Base-by-base conservation (phyloP, 2,888 invertebrate genomes). In the Athalia cordata region DNA sequence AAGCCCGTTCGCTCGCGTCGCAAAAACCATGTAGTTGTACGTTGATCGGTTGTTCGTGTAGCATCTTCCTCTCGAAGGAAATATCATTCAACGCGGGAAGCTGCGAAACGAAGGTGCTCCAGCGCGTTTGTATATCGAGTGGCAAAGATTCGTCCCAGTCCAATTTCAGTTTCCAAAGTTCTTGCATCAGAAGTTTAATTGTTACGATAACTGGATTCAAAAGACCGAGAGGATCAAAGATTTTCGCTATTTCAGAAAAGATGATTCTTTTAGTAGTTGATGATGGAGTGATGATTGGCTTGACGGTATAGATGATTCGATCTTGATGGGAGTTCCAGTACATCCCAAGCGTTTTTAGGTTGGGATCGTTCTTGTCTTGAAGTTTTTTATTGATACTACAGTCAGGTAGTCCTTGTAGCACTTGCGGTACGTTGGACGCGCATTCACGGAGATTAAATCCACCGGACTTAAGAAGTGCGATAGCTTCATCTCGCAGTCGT, bases 1-100 rank as follows among this genome's bases (percentile, higher is more conserved):
- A 84, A 0, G 81, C 83, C 7, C n/a, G 65, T 45, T 81, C 80
- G 4, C 80, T 81, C 0, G 84, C 81, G 67, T 85, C 84, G 1
- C 80, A 45, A 74, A 84, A 84, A 0, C 84, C 83, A 50, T 83
- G 80, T 1, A 84, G 45, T 13, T 74, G 61, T 49, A 62, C 13
- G 61, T 74, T 74, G 0, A 13, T 9, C 4, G 74, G 74, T 49
- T 49, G 0, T 1, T 61, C 74, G 49, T 61, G 49, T n/a, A 74
- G n/a, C 61, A 74, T 15, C 7, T 62, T 74, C 4, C 74, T n/a
- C 5, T 62, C 74, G 49, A 74, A 61, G 3, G 61, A 49, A 47
- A 62, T 49, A 3, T 74, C 49, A 2, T 74, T 74, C 5, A 74
- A 15, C 15, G 61, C 29, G 9, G 74, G 49, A 5, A 74, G 49